Conservation (phyloP, 1,140 invertebrate species). For the Diabrotica virgifera region DNA sequence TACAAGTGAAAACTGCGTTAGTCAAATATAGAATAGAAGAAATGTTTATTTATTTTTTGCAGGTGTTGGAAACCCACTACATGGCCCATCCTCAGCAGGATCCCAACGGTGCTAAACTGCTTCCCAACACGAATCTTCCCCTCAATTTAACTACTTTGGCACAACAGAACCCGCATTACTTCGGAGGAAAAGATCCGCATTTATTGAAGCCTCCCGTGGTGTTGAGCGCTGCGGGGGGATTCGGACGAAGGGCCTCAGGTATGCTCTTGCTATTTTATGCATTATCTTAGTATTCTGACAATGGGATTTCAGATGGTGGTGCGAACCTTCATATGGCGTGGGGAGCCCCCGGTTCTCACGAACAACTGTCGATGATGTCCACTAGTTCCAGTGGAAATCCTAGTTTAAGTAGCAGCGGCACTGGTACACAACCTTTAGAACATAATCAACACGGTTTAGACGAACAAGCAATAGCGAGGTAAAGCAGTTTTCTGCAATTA, state of each 20-base stretch:
- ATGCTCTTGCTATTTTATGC: not conserved
- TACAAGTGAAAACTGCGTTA: too few species aligned
- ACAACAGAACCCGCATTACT: conserved; percentile 76
- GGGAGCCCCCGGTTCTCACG: conserved; percentile 45
- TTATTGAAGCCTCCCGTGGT: conserved; percentile 86
- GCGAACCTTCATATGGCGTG: conserved; percentile 83
- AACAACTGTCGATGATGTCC: conserved; percentile 45
- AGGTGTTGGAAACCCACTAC: conserved; percentile 53
- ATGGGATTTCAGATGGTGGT: conserved; percentile 71
- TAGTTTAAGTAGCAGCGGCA: conserved; percentile 40
- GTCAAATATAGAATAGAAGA: too few species aligned
- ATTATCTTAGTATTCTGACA: too few species aligned
- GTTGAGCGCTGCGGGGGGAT: conserved; percentile 78
- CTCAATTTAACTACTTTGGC: conserved; percentile 72
- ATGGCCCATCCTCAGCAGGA: conserved; percentile 41
- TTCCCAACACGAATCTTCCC: conserved; percentile 66
- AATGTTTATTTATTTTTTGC: conserved; percentile 14
- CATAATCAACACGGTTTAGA: conserved; percentile 43
- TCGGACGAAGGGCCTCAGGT: conserved; percentile 83
- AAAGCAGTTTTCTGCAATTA: not conserved
- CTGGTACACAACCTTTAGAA: conserved; percentile 36
- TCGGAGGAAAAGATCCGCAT: conserved; percentile 90
- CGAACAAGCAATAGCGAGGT: conserved; percentile 54
- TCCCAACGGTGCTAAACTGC: conserved; percentile 42
- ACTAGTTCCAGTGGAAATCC: conserved; percentile 44